Evolutionary conservation across 2,113 vertebrate species (phyloP).

Genomic region (Epinephelus lanceolatus): DNA sequence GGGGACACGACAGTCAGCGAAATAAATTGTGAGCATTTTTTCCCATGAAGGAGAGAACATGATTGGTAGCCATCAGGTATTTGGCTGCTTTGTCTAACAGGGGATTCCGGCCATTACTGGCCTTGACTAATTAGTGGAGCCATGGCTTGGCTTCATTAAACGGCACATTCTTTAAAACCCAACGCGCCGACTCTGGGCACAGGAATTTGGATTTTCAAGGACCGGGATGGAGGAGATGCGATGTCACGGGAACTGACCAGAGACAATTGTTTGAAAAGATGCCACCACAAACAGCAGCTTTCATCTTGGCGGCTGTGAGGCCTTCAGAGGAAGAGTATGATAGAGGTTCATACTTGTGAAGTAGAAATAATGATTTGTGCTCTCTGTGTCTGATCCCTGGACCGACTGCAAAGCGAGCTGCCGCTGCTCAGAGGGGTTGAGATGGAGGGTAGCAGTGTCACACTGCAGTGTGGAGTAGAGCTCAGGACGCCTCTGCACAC

Average conservation of each 20-base stretch:
- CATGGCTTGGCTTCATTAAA: slow-evolving; percentile 73
- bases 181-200: slow-evolving; percentile 45
- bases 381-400: slow-evolving; percentile 43
- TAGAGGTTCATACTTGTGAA: slow-evolving; percentile 35
- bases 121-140: slow-evolving; percentile 78
- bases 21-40: slow-evolving; percentile 69
- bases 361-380: slow-evolving; percentile 58
- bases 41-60: slow-evolving; percentile 73
- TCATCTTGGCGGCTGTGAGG: slow-evolving; percentile 58
- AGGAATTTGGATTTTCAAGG: slow-evolving; percentile 74
- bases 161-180: slow-evolving; percentile 75
- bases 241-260: slow-evolving; percentile 72
- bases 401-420: slow-evolving; percentile 13
- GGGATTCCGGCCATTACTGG: slow-evolving; percentile 73
- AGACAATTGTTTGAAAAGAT: slow-evolving; percentile 67
- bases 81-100: slow-evolving; percentile 67
- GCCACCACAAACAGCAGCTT: slow-evolving; percentile 61
- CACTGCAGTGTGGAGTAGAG: neutral
- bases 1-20: slow-evolving; percentile 55
- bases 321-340: slow-evolving; percentile 33
- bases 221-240: slow-evolving; percentile 58
- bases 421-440: slow-evolving; percentile 38
- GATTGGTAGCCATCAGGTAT: slow-evolving; percentile 77
- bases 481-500: neutral
- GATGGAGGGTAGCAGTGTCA: slow-evolving; percentile 26